A percentile compares a stretch with the other conserved stretches of the same genome.
phyloP scores from a whole-genome alignment of 2,113 vertebrate genomes.

The Tetrax tetrax region DNA sequence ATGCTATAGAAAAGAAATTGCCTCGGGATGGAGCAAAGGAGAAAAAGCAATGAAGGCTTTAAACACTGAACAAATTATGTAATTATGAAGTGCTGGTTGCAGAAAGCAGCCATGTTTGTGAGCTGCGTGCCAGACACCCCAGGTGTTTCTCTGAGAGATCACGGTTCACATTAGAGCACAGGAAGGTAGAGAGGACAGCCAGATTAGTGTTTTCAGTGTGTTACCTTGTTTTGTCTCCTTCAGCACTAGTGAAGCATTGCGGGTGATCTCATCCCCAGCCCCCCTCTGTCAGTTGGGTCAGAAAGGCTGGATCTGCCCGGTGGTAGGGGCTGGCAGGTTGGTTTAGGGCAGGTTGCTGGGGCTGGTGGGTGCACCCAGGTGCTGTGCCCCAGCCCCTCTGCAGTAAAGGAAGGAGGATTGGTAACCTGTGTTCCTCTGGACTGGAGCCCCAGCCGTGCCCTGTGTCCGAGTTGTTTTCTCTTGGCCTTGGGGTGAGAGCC shows the following conservation, averaged over 20 bases:
- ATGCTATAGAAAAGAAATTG: not conserved
- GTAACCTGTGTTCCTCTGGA: not conserved
- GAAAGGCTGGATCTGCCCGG: accelerated
- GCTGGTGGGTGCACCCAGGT: not conserved
- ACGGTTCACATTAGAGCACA: not conserved
- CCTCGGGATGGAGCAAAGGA: not conserved
- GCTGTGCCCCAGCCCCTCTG: not conserved
- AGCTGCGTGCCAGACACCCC: not conserved
- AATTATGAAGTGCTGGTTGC: accelerated
- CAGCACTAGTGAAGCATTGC: not conserved
- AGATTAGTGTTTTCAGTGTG: not conserved
- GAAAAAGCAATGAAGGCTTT: not conserved
- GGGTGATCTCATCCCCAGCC: not conserved
- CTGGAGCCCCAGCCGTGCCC: not conserved
- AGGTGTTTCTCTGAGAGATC: not conserved
- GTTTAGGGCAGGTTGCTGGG: not conserved
- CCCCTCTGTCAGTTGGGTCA: not conserved
- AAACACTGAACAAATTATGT: not conserved
- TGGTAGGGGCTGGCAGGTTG: not conserved
- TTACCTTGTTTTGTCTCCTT: not conserved
- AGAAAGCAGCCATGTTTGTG: accelerated
- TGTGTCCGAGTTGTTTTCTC: not conserved
- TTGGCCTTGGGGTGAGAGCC: accelerated
- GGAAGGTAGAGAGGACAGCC: not conserved
- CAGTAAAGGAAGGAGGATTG: not conserved